These are phyloP conservation scores for Chlamydotis undulata DNA, from an alignment of 2,113 vertebrate species.

Conservation along the genomic window DNA sequence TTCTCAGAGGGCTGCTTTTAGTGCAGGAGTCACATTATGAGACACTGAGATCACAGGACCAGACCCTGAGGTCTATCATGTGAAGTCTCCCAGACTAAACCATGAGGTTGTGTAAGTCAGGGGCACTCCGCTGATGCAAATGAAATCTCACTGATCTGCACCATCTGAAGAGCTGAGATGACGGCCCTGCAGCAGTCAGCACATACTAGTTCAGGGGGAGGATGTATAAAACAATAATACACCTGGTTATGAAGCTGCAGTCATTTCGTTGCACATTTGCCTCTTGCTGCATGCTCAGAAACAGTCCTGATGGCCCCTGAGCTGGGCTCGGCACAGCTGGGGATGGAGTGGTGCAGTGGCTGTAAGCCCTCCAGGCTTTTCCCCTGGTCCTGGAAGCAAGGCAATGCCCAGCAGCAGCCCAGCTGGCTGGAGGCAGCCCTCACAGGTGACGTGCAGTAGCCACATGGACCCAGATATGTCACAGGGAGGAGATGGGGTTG, in stretches of 20 bases:
- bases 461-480: accelerated
- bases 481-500: not conserved
- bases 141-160: not conserved
- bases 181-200: not conserved
- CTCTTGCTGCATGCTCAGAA: not conserved
- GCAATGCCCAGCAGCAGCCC: not conserved
- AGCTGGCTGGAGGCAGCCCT: not conserved
- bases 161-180: not conserved
- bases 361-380: accelerated
- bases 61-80: slow-evolving; percentile 9
- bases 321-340: not conserved
- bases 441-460: not conserved
- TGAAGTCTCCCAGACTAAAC: slow-evolving; percentile 16
- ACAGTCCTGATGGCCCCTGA: not conserved
- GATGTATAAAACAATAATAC: not conserved
- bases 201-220: not conserved
- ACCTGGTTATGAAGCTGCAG: not conserved
- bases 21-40: not conserved
- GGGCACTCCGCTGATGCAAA: not conserved
- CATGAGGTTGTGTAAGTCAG: not conserved
- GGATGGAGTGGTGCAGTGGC: accelerated
- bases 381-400: not conserved
- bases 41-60: slow-evolving; percentile 20
- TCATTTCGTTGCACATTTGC: not conserved
- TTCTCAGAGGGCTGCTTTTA: not conserved